These are phyloP conservation scores for Diplosoma virens DNA, from an alignment of 23 tunicate species.

Conservation along the genomic window DNA sequence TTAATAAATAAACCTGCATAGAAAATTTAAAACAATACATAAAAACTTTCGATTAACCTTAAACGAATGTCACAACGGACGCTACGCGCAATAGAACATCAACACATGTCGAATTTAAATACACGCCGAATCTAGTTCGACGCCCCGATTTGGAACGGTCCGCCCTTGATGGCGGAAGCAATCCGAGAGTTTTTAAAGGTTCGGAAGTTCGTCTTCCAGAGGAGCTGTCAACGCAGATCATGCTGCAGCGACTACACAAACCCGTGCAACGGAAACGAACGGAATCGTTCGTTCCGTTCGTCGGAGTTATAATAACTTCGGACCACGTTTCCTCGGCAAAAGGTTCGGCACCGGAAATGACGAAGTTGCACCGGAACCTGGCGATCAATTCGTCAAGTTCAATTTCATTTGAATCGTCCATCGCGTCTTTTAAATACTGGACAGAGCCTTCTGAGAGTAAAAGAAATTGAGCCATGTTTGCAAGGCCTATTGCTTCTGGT, in stretches of 20 bases:
- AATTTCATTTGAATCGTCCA: not conserved
- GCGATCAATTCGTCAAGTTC: conserved; percentile 21
- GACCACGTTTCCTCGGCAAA: conserved; percentile 70
- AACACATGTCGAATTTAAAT: conserved; percentile 18
- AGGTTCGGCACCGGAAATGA: conserved; percentile 49
- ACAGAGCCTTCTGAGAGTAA: conserved; percentile 42
- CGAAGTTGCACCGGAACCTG: conserved; percentile 67
- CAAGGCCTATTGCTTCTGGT: conserved; percentile 22
- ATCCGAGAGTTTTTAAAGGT: conserved; percentile 50
- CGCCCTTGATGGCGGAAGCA: conserved; percentile 33
- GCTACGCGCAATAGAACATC: too few species aligned
- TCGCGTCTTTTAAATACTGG: conserved; percentile 25
- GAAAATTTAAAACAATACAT: too few species aligned
- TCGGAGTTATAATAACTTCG: not conserved
- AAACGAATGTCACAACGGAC: too few species aligned
- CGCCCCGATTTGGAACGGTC: not conserved
- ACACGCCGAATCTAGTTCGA: conserved; percentile 37
- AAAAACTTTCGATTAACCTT: too few species aligned
- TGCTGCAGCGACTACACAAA: conserved; percentile 67
- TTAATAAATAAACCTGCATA: too few species aligned
- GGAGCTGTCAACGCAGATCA: conserved; percentile 54
- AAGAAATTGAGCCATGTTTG: conserved; percentile 75
- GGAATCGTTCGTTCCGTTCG: not conserved
- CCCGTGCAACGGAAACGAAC: conserved; percentile 31
- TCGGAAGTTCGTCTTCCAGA: conserved; percentile 46